Evolutionary conservation across 2,797 vertebrate genomes (phyloP), one percentile per base, ranked within the genome.

Genomic region (Siniperca scherzeri): DNA sequence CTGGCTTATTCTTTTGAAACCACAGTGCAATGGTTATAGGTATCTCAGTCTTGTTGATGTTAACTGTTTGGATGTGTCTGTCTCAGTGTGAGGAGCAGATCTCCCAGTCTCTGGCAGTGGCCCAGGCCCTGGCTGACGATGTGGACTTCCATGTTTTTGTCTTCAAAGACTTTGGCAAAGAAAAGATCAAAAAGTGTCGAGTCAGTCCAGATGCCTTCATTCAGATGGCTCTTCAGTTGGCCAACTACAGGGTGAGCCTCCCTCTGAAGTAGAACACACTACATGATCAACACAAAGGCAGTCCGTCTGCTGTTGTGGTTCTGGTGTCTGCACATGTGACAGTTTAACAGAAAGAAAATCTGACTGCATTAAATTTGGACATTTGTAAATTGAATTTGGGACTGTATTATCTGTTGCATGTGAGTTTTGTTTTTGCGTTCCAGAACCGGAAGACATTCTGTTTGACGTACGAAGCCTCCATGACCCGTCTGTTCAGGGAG

Each of bases 401-500:
- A 53, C 16, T 30, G 27, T 40, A 38, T 66, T 16, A 59, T 44
- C 5, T 11, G 44, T 68, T 12, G 3, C 21, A 44, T 55, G 21
- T 57, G 21, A 61, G 2, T 40, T 55, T 36, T 33, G 16, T n/a
- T 77, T 65, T 67, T 68, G 7, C 1, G 1, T 64, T 75, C 12
- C 91, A 98, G 97, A 95, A 97, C 84, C 95, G 95, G 84, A 94
- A 93, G 55, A 95, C 84, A 4, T 97, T 98, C 92, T 97, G 96
- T 87, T 87, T 97, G 89, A 98, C 97, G 0, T 98, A 98, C 0
- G 97, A 98, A 88, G 96, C 97, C 0, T 96, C 96, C 44, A 98
- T 98, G 97, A 98, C 97, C 0, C 97, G 97, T 38, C 93, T 98
- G 74, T 98, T 98, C 92, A 94, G 96, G 66, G 97, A 98, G 92